Conservation (phyloP, 2,797 vertebrate species). For the Naso thynnoides region DNA sequence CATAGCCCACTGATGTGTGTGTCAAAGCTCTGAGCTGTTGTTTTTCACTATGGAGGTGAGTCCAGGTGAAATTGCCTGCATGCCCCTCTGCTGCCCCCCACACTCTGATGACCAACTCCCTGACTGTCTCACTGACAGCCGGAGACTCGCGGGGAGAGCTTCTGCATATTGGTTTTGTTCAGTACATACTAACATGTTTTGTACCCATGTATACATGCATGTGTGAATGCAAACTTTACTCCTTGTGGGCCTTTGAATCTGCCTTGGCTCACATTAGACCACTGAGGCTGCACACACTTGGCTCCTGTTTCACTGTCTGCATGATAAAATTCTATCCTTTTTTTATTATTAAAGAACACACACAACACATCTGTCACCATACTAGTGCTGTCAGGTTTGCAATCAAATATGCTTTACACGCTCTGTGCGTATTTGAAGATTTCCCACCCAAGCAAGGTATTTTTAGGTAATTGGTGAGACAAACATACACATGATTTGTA, state of each 20-base stretch:
- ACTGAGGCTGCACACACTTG: constrained; percentile 53
- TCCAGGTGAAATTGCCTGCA: constrained; percentile 60
- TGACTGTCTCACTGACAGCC: constrained; percentile 31
- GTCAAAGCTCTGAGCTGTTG: constrained; percentile 73
- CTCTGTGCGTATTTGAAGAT: background rate
- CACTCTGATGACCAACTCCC: constrained; percentile 41
- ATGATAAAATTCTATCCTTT: constrained; percentile 14
- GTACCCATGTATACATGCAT: background rate
- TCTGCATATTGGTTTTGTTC: constrained; percentile 3
- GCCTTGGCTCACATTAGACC: constrained; percentile 30
- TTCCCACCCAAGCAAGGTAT: background rate
- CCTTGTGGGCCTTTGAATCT: constrained; percentile 26
- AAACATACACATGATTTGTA: background rate
- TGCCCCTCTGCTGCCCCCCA: constrained; percentile 23
- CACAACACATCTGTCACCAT: background rate
- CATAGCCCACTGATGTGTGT: constrained; percentile 50
- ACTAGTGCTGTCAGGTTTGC: background rate
- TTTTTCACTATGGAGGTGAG: constrained; percentile 67
- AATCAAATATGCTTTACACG: background rate
- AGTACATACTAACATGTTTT: constrained; percentile 3
- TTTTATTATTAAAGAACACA: background rate
- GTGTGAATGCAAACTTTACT: background rate
- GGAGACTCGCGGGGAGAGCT: constrained; percentile 8
- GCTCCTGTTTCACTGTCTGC: constrained; percentile 25
- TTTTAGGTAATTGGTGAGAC: background rate